Evolutionary conservation across 2,113 vertebrate genomes (phyloP), one percentile per base, ranked within the genome.

Genomic region (Trachemys scripta): DNA sequence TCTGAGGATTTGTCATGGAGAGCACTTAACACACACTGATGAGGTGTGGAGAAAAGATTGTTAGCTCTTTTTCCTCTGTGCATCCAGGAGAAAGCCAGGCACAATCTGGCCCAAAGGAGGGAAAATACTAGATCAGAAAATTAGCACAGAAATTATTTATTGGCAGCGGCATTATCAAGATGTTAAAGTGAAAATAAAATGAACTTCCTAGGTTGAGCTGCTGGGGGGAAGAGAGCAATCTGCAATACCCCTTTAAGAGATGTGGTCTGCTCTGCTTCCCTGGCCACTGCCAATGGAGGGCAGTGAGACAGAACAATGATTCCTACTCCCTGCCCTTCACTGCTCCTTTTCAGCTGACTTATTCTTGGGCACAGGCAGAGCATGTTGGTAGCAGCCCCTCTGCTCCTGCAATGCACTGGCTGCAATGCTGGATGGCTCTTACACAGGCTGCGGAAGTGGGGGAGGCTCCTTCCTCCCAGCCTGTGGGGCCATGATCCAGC

Each of bases 131-230:
- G 50, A 92, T 69, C 65, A 84, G 85, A 87, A 2, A 6, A 90
- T 27, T 79, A 80, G 47, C 31, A 16, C 10, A 50, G 80, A 69
- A 65, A 38, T 5, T 54, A 35, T 6, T 17, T 81, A 2, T 57
- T 10, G 1, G 3, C 5, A 53, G 0, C 59, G 89, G 0, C 29
- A 76, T 92, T 86, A 75, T 19, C 1, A n/a, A 47, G 5, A 31
- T 91, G 10, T 95, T 75, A 91, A 29, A 80, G 14, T 49, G 0
- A 85, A 89, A 75, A n/a, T 25, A 25, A 8, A 47, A 35, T 27
- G 0, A 2, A 72, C 79, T 51, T 72, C 69, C 57, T n/a, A 72
- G 69, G 22, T 51, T 57, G 42, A 80, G 3, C 42, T 57, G 27
- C 45, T 31, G 56, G 35, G 5, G 35, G 10, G 38, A 10, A 51